Conservation (phyloP, 2,888 invertebrate genomes). For the Chrysolina oricalcia region DNA sequence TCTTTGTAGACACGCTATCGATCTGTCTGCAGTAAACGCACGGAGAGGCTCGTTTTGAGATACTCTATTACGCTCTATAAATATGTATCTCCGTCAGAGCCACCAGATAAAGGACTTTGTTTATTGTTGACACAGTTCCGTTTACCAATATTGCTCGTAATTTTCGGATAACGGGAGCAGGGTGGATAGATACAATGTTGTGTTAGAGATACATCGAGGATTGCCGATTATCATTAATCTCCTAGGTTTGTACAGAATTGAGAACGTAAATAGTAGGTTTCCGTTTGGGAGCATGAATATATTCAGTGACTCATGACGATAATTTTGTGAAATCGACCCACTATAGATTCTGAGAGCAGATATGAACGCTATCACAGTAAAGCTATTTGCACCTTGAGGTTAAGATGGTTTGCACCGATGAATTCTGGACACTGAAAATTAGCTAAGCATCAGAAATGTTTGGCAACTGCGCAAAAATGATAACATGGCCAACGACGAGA, state of each 20-base stretch:
- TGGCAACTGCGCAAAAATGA: too few relatives aligned
- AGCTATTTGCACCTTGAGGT: too few relatives aligned
- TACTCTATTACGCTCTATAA: conserved; percentile 33
- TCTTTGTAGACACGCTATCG: conserved; percentile 41
- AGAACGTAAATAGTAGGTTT: background rate
- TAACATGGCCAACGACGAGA: too few relatives aligned
- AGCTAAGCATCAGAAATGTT: too few relatives aligned
- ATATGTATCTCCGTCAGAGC: conserved; percentile 31
- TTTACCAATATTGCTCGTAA: conserved; percentile 1
- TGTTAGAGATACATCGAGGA: background rate
- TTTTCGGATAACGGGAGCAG: background rate
- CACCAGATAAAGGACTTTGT: conserved; percentile 26
- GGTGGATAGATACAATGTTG: background rate
- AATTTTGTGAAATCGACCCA: too few relatives aligned
- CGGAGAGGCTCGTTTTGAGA: conserved; percentile 30
- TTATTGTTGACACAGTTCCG: conserved; percentile 29
- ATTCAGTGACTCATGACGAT: too few relatives aligned
- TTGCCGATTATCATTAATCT: background rate
- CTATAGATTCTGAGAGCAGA: too few relatives aligned
- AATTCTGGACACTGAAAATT: too few relatives aligned
- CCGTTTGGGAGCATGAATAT: background rate
- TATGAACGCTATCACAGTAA: too few relatives aligned
- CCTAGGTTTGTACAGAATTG: too few relatives aligned
- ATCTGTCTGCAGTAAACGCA: conserved; percentile 39
- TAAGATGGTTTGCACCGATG: too few relatives aligned